Evolutionary conservation across 2,113 vertebrate genomes (phyloP).

Genomic region (Pungitius pungitius): DNA sequence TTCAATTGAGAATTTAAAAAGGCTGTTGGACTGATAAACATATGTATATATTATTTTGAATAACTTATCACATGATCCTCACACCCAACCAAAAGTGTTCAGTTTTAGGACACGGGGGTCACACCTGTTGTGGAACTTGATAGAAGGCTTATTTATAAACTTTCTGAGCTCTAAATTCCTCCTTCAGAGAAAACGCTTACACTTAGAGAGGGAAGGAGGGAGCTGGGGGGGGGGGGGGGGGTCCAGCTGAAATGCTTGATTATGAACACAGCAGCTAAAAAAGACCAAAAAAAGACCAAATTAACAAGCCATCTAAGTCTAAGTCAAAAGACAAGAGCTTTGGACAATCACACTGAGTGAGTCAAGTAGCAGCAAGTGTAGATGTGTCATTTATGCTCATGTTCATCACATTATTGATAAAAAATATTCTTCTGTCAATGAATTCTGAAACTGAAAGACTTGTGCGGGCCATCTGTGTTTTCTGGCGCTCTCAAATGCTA

Average conservation of each 20-base stretch:
- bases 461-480: conserved; percentile 13
- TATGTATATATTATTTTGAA: conserved; percentile 31
- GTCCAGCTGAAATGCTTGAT: conserved; percentile 94
- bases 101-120: conserved; percentile 99
- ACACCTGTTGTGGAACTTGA: conserved; percentile 99
- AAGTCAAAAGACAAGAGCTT: conserved; percentile 43
- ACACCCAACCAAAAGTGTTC: conserved; percentile 89
- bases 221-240: conserved; percentile 66
- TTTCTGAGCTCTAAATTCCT: conserved; percentile 98
- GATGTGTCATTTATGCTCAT: conserved; percentile 18
- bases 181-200: conserved; percentile 94
- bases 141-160: conserved; percentile 99
- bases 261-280: conserved; percentile 93
- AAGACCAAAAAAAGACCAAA: too few relatives aligned
- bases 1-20: conserved; percentile 22
- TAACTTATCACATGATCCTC: conserved; percentile 44
- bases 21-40: conserved; percentile 1
- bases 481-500: conserved; percentile 23
- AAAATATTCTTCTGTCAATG: conserved; percentile 6
- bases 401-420: conserved; percentile 12
- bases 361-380: conserved; percentile 1
- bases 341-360: conserved; percentile 19
- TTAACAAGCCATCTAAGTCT: conserved; percentile 87
- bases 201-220: conserved; percentile 83
- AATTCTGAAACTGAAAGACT: conserved; percentile 18